phyloP scores from a whole-genome alignment of 2,113 vertebrate genomes.

The Silurus glanis region DNA sequence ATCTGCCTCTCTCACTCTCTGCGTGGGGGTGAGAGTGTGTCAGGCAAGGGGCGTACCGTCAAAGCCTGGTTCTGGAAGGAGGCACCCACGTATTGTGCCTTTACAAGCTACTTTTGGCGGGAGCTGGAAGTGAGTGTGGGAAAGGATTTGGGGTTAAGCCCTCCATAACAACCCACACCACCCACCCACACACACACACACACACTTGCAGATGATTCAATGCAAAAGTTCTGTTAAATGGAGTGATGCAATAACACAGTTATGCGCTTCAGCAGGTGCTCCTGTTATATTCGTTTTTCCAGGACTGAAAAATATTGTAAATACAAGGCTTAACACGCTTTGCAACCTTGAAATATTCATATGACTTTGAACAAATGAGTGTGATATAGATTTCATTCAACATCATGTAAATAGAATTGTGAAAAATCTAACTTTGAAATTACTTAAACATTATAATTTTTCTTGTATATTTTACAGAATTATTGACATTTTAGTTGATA shows the following conservation, averaged over 20 bases:
- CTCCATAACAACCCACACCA: conserved; percentile 14
- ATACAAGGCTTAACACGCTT: background rate
- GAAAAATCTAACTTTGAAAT: background rate
- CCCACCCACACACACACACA: conserved; percentile 21
- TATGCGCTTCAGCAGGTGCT: conserved; percentile 21
- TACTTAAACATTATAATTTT: background rate
- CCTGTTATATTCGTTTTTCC: background rate
- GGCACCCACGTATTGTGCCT: conserved; percentile 52
- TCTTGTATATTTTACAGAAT: background rate
- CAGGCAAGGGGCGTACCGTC: conserved; percentile 36
- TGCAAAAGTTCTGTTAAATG: conserved; percentile 13
- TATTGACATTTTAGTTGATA: background rate
- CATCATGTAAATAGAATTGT: background rate
- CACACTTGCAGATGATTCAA: conserved; percentile 18
- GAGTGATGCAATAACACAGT: conserved; percentile 15
- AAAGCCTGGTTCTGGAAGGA: conserved; percentile 53
- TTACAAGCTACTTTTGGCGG: conserved; percentile 49
- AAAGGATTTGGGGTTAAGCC: conserved; percentile 53
- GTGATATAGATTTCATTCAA: background rate
- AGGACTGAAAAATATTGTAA: background rate
- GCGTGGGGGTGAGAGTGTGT: conserved; percentile 43
- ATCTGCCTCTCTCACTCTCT: conserved; percentile 57
- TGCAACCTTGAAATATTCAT: background rate
- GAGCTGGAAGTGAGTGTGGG: conserved; percentile 55
- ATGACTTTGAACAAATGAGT: background rate